phyloP scores from a whole-genome alignment of 2,888 invertebrate species.

The Trichogramma evanescens region DNA sequence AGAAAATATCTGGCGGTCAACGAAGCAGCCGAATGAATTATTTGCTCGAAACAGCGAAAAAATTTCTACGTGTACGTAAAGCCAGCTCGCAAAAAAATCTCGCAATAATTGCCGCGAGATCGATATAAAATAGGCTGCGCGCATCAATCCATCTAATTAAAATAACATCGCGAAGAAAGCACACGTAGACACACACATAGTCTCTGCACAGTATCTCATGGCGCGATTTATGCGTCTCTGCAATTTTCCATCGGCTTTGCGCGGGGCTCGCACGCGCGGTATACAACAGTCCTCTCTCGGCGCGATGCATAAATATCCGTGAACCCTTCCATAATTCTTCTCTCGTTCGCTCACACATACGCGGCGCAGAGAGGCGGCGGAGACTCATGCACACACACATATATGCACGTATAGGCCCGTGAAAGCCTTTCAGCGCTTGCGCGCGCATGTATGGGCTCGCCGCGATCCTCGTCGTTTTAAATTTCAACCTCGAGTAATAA shows the following conservation, averaged over 20 bases:
- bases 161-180: too few relatives aligned
- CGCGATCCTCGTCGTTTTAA: constrained; percentile 14
- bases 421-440: neutral
- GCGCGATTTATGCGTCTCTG: neutral
- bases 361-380: neutral
- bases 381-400: neutral
- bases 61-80: too few relatives aligned
- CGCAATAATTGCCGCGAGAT: constrained; percentile 17
- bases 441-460: neutral
- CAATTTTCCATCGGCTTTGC: constrained; percentile 4
- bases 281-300: constrained; percentile 1
- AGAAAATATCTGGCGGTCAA: too few relatives aligned
- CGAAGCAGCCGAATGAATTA: too few relatives aligned
- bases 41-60: too few relatives aligned
- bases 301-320: constrained; percentile 10
- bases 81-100: neutral
- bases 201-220: neutral
- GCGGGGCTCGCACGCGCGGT: neutral
- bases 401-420: neutral
- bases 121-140: constrained; percentile 14
- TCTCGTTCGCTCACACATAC: neutral
- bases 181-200: neutral
- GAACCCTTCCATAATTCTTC: constrained; percentile 13
- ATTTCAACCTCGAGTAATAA: constrained; percentile 20
- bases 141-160: neutral